These are phyloP conservation scores for Silurus lanzhouensis DNA, from an alignment of 2,797 vertebrate species.

Conservation along the genomic window DNA sequence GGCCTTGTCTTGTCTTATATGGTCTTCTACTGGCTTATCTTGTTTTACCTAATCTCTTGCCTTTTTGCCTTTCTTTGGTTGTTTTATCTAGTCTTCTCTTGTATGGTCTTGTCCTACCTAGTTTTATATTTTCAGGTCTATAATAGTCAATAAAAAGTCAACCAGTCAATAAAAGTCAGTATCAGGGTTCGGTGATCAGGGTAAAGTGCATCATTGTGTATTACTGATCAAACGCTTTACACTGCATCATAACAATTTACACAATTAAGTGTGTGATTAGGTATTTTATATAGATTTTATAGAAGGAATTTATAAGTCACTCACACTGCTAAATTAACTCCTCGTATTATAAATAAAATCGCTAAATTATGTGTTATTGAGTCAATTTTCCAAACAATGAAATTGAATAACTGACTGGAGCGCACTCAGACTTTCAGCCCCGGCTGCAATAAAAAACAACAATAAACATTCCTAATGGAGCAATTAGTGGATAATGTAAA, in stretches of 20 bases:
- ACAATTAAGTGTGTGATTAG: not conserved
- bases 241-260: not conserved
- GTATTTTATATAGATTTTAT: not conserved
- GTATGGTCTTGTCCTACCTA: no score
- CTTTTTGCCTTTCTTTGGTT: no score
- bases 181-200: no score
- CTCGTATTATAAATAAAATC: not conserved
- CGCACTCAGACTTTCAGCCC: not conserved
- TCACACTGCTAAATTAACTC: not conserved
- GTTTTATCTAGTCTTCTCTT: no score
- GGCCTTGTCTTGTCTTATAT: no score
- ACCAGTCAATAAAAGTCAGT: no score
- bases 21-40: no score
- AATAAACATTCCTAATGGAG: constrained; percentile 32
- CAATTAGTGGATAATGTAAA: constrained; percentile 42
- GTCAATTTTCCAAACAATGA: not conserved
- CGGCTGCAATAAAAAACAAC: constrained; percentile 8
- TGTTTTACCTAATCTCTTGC: no score
- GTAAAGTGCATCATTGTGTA: not conserved
- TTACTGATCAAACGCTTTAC: not conserved
- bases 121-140: no score
- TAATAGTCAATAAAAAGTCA: no score
- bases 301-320: not conserved
- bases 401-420: not conserved
- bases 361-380: not conserved